phyloP scores from a whole-genome alignment of 2,888 invertebrate genomes.

The Aleiodes testaceus region DNA sequence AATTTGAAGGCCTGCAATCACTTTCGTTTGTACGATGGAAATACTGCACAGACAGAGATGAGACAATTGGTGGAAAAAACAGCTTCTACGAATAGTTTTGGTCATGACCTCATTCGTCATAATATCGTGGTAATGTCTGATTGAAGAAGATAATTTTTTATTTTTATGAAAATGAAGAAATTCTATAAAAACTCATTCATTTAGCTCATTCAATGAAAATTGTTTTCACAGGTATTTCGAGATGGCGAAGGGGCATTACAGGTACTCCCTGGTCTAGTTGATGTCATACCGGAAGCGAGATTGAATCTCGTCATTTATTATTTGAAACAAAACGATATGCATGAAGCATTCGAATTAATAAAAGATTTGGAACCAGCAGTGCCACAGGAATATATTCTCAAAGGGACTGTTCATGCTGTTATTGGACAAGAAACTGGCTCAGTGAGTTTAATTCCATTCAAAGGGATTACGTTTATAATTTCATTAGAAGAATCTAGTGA shows the following conservation, averaged over 20 bases:
- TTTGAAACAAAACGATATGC: conserved; percentile 89
- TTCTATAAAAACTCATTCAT: too few species aligned
- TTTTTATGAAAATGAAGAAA: too few species aligned
- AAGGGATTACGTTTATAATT: too few species aligned
- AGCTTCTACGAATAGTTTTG: conserved; percentile 81
- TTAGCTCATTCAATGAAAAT: background rate
- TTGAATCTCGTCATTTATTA: conserved; percentile 96
- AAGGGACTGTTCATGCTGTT: conserved; percentile 95
- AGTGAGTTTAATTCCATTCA: conserved; percentile 75
- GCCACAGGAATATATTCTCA: conserved; percentile 96
- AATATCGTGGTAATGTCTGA: conserved; percentile 83
- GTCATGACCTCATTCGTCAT: conserved; percentile 93
- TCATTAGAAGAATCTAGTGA: too few species aligned
- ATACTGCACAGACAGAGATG: conserved; percentile 94
- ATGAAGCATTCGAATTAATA: conserved; percentile 90
- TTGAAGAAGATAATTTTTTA: background rate
- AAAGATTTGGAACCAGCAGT: conserved; percentile 94
- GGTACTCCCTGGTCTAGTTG: conserved; percentile 91
- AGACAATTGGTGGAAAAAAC: conserved; percentile 85
- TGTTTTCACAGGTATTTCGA: conserved; percentile 79
- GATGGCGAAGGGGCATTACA: conserved; percentile 96
- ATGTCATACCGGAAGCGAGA: conserved; percentile 96
- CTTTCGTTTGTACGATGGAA: conserved; percentile 92
- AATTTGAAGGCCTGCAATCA: conserved; percentile 93
- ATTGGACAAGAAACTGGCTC: conserved; percentile 94